These are phyloP conservation scores for Gymnothorax reevesii DNA, from an alignment of 2,797 vertebrate genomes.

Conservation along the genomic window DNA sequence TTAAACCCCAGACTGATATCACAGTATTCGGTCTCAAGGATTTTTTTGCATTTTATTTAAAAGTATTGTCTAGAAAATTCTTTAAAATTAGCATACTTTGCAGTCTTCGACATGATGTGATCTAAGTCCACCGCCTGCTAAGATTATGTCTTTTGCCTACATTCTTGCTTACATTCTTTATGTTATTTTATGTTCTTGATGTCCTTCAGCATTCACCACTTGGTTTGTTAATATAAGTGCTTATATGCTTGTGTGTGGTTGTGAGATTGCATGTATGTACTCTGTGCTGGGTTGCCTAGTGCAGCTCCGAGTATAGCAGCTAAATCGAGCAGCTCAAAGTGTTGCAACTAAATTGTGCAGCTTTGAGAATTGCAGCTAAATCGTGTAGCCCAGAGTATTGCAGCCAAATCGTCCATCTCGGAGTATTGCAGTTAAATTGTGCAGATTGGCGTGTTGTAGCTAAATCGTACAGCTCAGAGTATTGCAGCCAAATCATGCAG, in stretches of 20 bases:
- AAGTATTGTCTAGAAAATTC: background rate
- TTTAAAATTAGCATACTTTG: background rate
- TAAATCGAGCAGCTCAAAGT: too few relatives aligned
- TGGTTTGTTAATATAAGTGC: too few relatives aligned
- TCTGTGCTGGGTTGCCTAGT: too few relatives aligned
- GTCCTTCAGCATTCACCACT: background rate
- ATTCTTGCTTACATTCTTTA: background rate
- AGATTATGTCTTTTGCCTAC: background rate
- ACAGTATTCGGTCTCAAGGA: background rate
- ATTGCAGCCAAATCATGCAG: conserved; percentile 17
- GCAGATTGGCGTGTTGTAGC: conserved; percentile 34
- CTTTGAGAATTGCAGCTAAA: too few relatives aligned
- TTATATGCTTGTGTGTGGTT: too few relatives aligned
- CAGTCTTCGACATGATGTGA: background rate
- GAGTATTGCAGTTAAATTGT: too few relatives aligned
- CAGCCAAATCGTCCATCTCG: too few relatives aligned
- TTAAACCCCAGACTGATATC: background rate
- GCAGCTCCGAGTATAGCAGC: too few relatives aligned
- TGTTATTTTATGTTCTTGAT: conserved; percentile 36
- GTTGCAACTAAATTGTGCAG: too few relatives aligned
- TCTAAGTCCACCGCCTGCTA: background rate
- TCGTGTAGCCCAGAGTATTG: too few relatives aligned
- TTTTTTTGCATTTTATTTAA: conserved; percentile 14
- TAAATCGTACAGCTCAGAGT: conserved; percentile 51
- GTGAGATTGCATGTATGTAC: too few relatives aligned